These are phyloP conservation scores for Formica exsecta DNA, from an alignment of 1,140 invertebrate genomes.

Conservation along the genomic window DNA sequence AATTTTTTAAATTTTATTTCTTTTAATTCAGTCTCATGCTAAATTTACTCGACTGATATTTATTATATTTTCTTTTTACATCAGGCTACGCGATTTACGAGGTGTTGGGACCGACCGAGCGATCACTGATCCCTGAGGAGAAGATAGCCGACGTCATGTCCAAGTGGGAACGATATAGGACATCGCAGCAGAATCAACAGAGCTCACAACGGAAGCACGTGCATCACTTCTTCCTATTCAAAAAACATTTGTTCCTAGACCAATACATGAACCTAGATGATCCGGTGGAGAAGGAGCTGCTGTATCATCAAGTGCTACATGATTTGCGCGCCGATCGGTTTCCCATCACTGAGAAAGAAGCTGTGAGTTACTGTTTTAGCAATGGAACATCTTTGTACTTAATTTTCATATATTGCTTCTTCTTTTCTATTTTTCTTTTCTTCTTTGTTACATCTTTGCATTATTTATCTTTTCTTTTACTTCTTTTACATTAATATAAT, in stretches of 20 bases:
- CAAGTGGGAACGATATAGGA: constrained; percentile 96
- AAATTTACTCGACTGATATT: neutral
- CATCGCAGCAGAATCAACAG: constrained; percentile 86
- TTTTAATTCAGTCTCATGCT: neutral
- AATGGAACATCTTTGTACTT: neutral
- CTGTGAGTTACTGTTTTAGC: constrained; percentile 89
- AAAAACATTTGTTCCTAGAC: constrained; percentile 97
- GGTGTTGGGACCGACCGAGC: constrained; percentile 93
- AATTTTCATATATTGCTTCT: neutral
- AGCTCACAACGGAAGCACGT: constrained; percentile 85
- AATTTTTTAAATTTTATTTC: neutral
- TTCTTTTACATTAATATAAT: neutral
- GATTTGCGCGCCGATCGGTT: constrained; percentile 95
- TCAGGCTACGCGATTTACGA: constrained; percentile 93
- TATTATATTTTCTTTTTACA: neutral
- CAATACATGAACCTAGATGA: constrained; percentile 94
- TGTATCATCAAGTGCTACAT: constrained; percentile 98
- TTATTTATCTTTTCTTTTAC: no score
- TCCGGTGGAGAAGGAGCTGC: constrained; percentile 96
- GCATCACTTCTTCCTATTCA: constrained; percentile 92
- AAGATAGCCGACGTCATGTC: constrained; percentile 97
- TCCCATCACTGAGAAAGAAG: constrained; percentile 96
- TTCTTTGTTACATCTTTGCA: no score
- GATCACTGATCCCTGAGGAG: constrained; percentile 93
- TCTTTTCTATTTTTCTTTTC: no score